Evolutionary conservation across 2,797 vertebrate species (phyloP).

Genomic region (Halcyon badia): DNA sequence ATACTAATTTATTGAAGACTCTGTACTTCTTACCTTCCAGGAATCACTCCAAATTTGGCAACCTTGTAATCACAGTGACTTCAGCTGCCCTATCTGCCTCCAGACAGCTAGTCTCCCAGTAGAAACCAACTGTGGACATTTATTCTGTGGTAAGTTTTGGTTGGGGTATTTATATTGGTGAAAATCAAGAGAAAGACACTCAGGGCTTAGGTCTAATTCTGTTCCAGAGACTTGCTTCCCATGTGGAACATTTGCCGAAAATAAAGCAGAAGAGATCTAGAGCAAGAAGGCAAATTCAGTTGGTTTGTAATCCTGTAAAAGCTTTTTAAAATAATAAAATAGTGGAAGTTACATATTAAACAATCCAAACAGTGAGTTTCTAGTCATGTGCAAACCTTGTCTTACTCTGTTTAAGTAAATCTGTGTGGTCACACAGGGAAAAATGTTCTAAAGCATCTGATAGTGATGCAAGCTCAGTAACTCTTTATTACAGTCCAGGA

Average conservation of each 20-base stretch:
- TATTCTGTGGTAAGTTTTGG: conserved; percentile 85
- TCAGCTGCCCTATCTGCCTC: conserved; percentile 87
- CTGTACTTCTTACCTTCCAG: conserved; percentile 21
- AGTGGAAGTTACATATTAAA: neutral
- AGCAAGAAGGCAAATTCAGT: neutral
- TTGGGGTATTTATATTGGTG: neutral
- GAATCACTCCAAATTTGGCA: conserved; percentile 58
- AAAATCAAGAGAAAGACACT: neutral
- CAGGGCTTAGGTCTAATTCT: neutral
- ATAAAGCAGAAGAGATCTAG: neutral
- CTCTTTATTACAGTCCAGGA: neutral
- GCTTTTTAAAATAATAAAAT: neutral
- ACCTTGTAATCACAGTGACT: conserved; percentile 71
- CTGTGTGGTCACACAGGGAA: neutral
- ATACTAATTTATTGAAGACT: neutral
- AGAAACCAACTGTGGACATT: conserved; percentile 89
- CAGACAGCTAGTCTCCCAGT: conserved; percentile 83
- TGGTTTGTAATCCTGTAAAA: neutral
- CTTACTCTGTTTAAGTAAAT: neutral
- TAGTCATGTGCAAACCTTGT: neutral
- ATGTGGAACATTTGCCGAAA: neutral
- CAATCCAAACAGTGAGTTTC: neutral
- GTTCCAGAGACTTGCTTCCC: neutral
- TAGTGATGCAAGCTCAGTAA: neutral
- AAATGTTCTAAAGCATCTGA: neutral